phyloP scores from a whole-genome alignment of 2,888 invertebrate species.

The Lottia scabra region DNA sequence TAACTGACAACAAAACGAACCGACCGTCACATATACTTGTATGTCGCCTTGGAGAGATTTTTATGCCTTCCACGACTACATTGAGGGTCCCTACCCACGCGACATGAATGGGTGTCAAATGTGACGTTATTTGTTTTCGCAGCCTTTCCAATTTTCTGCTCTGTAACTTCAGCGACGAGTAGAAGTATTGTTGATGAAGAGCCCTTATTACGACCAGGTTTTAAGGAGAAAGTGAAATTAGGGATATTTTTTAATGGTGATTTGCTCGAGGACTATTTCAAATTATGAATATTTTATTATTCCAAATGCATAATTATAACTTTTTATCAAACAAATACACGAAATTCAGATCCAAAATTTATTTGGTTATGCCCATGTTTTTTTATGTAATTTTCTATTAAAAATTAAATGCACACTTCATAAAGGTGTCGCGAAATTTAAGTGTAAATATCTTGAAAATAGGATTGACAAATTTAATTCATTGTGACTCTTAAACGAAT shows the following conservation, averaged over 20 bases:
- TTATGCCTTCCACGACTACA: neutral
- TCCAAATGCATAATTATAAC: too few relatives aligned
- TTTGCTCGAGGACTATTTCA: too few relatives aligned
- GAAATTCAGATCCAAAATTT: too few relatives aligned
- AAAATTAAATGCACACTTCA: too few relatives aligned
- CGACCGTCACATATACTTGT: neutral
- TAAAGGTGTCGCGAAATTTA: neutral
- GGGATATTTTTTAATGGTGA: too few relatives aligned
- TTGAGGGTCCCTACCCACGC: neutral
- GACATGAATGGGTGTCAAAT: constrained; percentile 3
- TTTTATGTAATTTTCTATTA: too few relatives aligned
- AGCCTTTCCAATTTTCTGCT: neutral
- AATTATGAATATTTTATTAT: too few relatives aligned
- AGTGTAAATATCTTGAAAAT: neutral
- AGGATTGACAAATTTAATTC: neutral
- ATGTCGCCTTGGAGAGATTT: neutral
- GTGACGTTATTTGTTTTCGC: constrained; percentile 1
- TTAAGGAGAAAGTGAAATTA: too few relatives aligned
- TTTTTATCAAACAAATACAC: too few relatives aligned
- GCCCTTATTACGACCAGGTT: too few relatives aligned
- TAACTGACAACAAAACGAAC: neutral
- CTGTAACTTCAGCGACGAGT: neutral
- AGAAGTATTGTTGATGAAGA: too few relatives aligned
- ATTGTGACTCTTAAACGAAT: neutral
- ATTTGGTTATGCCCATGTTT: too few relatives aligned